phyloP scores from a whole-genome alignment of 2,113 vertebrate genomes.

The Callionymus lyra region DNA sequence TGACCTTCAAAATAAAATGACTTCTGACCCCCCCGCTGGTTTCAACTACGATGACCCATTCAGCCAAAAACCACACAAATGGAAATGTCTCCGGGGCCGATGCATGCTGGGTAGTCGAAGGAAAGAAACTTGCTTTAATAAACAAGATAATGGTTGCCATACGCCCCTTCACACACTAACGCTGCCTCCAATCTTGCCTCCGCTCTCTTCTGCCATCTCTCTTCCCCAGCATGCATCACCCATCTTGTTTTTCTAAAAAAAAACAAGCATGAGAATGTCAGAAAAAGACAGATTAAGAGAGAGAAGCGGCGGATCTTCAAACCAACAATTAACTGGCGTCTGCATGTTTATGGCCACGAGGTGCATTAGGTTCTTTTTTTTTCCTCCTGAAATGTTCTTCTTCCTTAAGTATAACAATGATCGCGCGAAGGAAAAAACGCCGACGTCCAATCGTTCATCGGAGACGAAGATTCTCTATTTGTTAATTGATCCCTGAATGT shows the following conservation, averaged over 20 bases:
- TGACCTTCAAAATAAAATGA: too few species aligned
- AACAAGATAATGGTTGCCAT: conserved; percentile 81
- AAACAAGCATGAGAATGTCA: conserved; percentile 21
- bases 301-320: conserved; percentile 51
- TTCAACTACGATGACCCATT: conserved; percentile 60
- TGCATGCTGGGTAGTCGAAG: conserved; percentile 56
- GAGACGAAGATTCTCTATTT: too few species aligned
- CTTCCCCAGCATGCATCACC: conserved; percentile 1
- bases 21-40: conserved; percentile 43
- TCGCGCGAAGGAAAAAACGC: too few species aligned
- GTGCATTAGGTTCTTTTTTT: conserved; percentile 62
- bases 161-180: conserved; percentile 39
- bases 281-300: conserved; percentile 28
- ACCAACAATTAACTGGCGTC: conserved; percentile 72
- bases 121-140: conserved; percentile 81
- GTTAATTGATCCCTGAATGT: too few species aligned
- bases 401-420: too few species aligned
- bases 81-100: conserved; percentile 79
- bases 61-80: conserved; percentile 32
- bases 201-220: background rate
- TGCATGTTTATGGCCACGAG: conserved; percentile 56
- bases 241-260: conserved; percentile 29
- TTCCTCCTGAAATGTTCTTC: too few species aligned
- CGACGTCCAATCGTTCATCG: too few species aligned
- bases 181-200: too few species aligned